Evolutionary conservation across 2,888 invertebrate genomes (phyloP).

Genomic region (Cheilosia vulpina): DNA sequence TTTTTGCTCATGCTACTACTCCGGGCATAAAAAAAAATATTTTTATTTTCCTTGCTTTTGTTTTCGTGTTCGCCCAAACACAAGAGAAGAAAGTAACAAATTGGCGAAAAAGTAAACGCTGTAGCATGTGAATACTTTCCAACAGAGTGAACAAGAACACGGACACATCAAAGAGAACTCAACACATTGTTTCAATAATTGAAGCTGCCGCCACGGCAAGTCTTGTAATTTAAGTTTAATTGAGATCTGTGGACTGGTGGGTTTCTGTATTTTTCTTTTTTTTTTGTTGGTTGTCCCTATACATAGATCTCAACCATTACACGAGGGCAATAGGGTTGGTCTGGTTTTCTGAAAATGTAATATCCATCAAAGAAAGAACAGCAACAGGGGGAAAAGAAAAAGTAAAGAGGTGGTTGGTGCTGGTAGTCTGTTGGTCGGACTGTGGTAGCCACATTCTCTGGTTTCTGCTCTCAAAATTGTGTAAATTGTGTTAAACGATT

Average conservation of each 20-base stretch:
- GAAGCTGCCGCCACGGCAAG: constrained; percentile 54
- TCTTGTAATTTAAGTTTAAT: constrained; percentile 72
- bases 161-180: constrained; percentile 63
- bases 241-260: constrained; percentile 65
- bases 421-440: constrained; percentile 54
- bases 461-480: constrained; percentile 34
- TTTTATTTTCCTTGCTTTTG: background rate
- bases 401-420: constrained; percentile 1
- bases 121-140: constrained; percentile 49
- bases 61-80: background rate
- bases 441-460: constrained; percentile 34
- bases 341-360: constrained; percentile 61
- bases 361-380: constrained; percentile 67
- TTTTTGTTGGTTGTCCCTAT: background rate
- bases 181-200: constrained; percentile 70
- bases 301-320: constrained; percentile 8
- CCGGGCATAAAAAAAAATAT: background rate
- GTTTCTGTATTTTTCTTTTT: constrained; percentile 23
- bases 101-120: constrained; percentile 18
- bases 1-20: background rate
- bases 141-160: constrained; percentile 47
- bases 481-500: constrained; percentile 62
- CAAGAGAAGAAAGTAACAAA: constrained; percentile 7
- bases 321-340: constrained; percentile 21
- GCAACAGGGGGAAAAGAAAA: constrained; percentile 7